Percentiles rank a stretch among this genome's conserved stretches.
Evolutionary conservation across 1,140 invertebrate genomes (phyloP).

Genomic region (Scaptomyza montana): DNA sequence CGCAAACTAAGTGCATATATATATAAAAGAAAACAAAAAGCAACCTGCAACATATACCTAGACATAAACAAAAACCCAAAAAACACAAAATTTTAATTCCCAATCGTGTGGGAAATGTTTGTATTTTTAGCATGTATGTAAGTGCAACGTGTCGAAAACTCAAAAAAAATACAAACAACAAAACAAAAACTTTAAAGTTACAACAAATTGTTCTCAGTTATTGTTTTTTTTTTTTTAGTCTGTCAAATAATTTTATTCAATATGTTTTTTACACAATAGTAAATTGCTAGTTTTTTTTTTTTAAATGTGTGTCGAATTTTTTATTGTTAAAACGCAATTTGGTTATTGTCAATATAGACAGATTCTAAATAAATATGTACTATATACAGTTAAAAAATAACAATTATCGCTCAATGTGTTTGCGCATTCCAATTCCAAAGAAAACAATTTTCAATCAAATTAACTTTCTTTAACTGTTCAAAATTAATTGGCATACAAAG

Average conservation of each 20-base stretch:
- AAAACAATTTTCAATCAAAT: too few species aligned
- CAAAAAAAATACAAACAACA: too few species aligned
- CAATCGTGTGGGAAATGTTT: slow-evolving; percentile 36
- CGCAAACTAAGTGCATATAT: slow-evolving; percentile 79
- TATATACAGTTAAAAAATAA: too few species aligned
- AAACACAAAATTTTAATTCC: slow-evolving; percentile 43
- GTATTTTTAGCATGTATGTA: slow-evolving; percentile 50
- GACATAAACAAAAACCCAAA: slow-evolving; percentile 21
- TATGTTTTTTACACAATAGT: not conserved
- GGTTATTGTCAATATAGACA: too few species aligned
- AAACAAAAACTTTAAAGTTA: slow-evolving; percentile 22
- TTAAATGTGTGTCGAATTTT: slow-evolving; percentile 38
- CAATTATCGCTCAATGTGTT: slow-evolving; percentile 46
- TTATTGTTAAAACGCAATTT: too few species aligned
- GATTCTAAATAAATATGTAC: too few species aligned
- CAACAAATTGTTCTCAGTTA: slow-evolving; percentile 27
- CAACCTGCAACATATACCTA: slow-evolving; percentile 30
- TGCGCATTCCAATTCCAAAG: slow-evolving; percentile 45
- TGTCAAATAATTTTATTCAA: not conserved
- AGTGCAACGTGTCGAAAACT: slow-evolving; percentile 39
- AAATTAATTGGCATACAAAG: too few species aligned
- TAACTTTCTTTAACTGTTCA: too few species aligned
- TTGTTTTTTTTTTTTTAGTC: slow-evolving; percentile 7
- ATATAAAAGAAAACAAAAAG: slow-evolving; percentile 17
- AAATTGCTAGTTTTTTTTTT: slow-evolving; percentile 3